Evolutionary conservation across 2,888 invertebrate species (phyloP).

Genomic region (Portevinia maculata): DNA sequence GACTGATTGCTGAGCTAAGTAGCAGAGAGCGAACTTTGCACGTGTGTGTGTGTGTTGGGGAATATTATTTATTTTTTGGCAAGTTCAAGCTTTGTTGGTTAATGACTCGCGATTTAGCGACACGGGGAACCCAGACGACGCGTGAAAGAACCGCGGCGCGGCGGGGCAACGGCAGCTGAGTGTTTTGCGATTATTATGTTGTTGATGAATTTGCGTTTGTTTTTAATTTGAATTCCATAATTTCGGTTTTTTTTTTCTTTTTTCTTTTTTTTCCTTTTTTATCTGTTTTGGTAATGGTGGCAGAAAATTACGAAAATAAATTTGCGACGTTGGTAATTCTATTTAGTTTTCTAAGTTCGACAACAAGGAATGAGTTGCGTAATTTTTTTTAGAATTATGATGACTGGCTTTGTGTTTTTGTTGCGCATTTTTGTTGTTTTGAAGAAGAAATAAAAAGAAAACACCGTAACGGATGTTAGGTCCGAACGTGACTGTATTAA

Average conservation of each 20-base stretch:
- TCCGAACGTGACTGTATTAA: background rate
- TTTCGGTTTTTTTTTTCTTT: too few relatives aligned
- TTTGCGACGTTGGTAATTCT: constrained; percentile 32
- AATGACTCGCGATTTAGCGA: constrained; percentile 26
- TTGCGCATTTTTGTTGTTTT: background rate
- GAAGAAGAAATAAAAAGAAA: background rate
- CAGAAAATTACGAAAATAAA: constrained; percentile 30
- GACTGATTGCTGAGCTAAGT: constrained; percentile 40
- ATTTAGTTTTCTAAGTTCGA: constrained; percentile 2
- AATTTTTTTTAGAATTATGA: constrained; percentile 17
- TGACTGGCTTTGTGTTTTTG: background rate
- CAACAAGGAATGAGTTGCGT: constrained; percentile 16
- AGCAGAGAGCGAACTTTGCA: constrained; percentile 4
- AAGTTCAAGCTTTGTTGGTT: constrained; percentile 50
- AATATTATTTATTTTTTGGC: constrained; percentile 20
- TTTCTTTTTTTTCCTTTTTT: constrained; percentile 18
- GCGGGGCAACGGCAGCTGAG: background rate
- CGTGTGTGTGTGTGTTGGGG: constrained; percentile 14
- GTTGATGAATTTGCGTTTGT: constrained; percentile 33
- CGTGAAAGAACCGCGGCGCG: constrained; percentile 3
- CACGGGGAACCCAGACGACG: constrained; percentile 22
- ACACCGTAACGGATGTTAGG: background rate
- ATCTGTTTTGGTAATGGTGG: constrained; percentile 11
- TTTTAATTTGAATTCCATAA: constrained; percentile 19
- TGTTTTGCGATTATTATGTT: constrained; percentile 6